Base-by-base conservation (phyloP, 2,888 invertebrate species). In the Eretmocerus hayati region DNA sequence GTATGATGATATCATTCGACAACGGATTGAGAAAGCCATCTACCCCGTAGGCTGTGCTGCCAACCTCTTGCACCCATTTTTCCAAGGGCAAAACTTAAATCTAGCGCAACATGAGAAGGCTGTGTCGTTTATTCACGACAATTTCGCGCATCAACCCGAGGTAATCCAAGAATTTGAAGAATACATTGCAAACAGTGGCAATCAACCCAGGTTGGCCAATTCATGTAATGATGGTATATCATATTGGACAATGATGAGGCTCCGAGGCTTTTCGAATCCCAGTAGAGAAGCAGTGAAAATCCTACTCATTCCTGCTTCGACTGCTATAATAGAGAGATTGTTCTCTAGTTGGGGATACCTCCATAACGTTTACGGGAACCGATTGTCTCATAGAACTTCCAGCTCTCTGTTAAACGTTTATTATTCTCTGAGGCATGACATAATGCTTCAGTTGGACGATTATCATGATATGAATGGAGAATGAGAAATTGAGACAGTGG, bases 391-490 rank as follows among this genome's bases (percentile, higher is more conserved):
- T 33, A 13, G 21, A 32, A 43, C 32, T 21, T 43, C 43, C 15
- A 32, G 32, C 21, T 11, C 20, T 6, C 22, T 43, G 15, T n/a
- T 33, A 2, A 35, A 43, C 23, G 20, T 43, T 21, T 43, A 35
- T 22, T 23, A 43, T 43, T 43, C 43, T 43, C 35, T 35, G 21
- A 30, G 30, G n/a, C n/a, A n/a, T n/a, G n/a, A n/a, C n/a, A n/a
- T n/a, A n/a, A n/a, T n/a, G n/a, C n/a, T n/a, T n/a, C n/a, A n/a
- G n/a, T n/a, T n/a, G n/a, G n/a, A n/a, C n/a, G n/a, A n/a, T n/a
- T n/a, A n/a, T n/a, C n/a, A n/a, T n/a, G n/a, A n/a, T n/a, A n/a
- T n/a, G n/a, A n/a, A n/a, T n/a, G n/a, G n/a, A n/a, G n/a, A n/a
- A n/a, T n/a, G n/a, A n/a, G n/a, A n/a, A n/a, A n/a, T n/a, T n/a